phyloP scores from a whole-genome alignment of 2,797 vertebrate species.

The Syndactyla subalaris region DNA sequence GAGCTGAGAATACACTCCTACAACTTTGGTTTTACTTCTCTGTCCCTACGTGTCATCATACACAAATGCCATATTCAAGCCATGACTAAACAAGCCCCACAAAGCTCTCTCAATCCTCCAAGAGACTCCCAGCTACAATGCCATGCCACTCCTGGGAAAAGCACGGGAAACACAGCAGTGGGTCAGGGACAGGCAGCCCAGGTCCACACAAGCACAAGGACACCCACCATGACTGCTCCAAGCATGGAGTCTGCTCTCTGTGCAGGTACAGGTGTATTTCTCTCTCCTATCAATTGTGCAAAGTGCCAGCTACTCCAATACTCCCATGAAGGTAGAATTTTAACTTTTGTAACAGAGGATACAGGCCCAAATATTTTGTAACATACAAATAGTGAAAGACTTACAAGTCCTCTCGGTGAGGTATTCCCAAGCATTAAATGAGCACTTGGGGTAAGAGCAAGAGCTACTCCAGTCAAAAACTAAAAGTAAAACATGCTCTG shows the following conservation, averaged over 20 bases:
- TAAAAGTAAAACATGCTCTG: not conserved
- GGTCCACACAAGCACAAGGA: not conserved
- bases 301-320: not conserved
- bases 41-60: not conserved
- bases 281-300: not conserved
- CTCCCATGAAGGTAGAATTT: not conserved
- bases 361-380: not conserved
- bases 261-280: not conserved
- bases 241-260: not conserved
- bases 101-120: not conserved
- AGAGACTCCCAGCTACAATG: not conserved
- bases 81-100: not conserved
- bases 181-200: not conserved
- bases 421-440: not conserved
- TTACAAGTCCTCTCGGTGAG: not conserved
- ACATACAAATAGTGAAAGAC: not conserved
- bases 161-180: accelerated
- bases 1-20: not conserved
- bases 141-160: not conserved
- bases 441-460: not conserved
- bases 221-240: not conserved
- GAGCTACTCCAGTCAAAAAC: not conserved
- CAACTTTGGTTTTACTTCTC: conserved; percentile 11
- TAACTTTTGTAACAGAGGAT: not conserved
- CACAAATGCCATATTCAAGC: not conserved